Conservation (phyloP, 2,797 vertebrate genomes). For the Merluccius polli region DNA sequence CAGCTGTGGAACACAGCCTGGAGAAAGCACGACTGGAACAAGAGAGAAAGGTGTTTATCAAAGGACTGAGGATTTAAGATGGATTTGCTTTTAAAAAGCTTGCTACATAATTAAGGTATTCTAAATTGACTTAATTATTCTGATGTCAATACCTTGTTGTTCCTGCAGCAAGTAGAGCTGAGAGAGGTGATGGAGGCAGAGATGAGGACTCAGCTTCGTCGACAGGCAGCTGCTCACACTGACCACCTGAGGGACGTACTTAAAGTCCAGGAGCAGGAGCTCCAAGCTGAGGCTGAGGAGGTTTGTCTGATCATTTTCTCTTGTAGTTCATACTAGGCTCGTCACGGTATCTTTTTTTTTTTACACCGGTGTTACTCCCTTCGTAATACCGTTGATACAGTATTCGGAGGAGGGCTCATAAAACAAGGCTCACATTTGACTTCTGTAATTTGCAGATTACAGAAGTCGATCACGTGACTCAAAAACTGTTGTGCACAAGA, state of each 20-base stretch:
- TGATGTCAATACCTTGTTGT: background rate
- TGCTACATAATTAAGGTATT: background rate
- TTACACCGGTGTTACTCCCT: background rate
- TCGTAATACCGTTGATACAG: background rate
- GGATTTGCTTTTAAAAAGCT: background rate
- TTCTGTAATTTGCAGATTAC: too few species aligned
- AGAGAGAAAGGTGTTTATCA: constrained; percentile 81
- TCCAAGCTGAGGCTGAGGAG: constrained; percentile 85
- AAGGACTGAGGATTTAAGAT: background rate
- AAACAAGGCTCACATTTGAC: too few species aligned
- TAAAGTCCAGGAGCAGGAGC: constrained; percentile 89
- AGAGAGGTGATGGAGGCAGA: constrained; percentile 93
- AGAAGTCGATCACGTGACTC: too few species aligned
- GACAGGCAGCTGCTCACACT: constrained; percentile 92
- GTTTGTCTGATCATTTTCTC: constrained; percentile 50
- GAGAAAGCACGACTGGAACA: constrained; percentile 81
- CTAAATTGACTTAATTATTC: background rate
- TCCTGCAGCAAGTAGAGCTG: constrained; percentile 80
- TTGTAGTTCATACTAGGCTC: background rate
- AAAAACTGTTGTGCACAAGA: too few species aligned
- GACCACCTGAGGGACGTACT: constrained; percentile 92
- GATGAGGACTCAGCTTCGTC: constrained; percentile 95
- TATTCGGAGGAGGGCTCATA: background rate
- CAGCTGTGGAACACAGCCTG: constrained; percentile 77
- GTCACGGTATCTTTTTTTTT: background rate